Evolutionary conservation across 1,140 invertebrate genomes (phyloP).

Genomic region (Octopus sinensis): DNA sequence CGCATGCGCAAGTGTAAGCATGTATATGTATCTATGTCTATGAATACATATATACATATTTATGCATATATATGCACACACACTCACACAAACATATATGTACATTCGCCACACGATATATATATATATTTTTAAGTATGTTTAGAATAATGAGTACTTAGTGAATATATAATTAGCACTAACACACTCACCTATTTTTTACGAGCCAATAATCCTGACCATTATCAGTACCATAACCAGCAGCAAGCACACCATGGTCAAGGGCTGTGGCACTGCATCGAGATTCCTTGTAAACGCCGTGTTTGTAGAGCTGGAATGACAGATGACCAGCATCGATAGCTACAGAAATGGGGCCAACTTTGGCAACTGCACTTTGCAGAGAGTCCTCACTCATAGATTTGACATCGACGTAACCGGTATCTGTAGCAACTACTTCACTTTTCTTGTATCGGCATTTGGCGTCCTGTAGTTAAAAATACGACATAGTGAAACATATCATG

Average conservation of each 20-base stretch:
- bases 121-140: no score
- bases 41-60: no score
- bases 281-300: slow-evolving; percentile 67
- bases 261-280: slow-evolving; percentile 70
- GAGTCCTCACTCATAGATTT: slow-evolving; percentile 39
- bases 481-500: no score
- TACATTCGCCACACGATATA: no score
- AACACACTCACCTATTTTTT: slow-evolving; percentile 66
- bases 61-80: no score
- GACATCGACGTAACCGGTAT: slow-evolving; percentile 76
- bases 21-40: no score
- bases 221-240: slow-evolving; percentile 74
- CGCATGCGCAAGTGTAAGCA: no score
- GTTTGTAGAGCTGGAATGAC: slow-evolving; percentile 36
- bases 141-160: no score
- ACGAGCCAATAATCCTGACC: slow-evolving; percentile 81
- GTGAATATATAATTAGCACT: no score
- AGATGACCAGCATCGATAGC: slow-evolving; percentile 76
- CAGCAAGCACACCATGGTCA: slow-evolving; percentile 84
- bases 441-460: slow-evolving; percentile 67
- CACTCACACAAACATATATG: no score
- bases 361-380: slow-evolving; percentile 67
- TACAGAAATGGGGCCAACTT: slow-evolving; percentile 74
- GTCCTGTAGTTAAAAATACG: slow-evolving; percentile 41
- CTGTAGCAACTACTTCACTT: slow-evolving; percentile 71